phyloP scores from a whole-genome alignment of 2,888 invertebrate genomes.

The Glaucopsyche alexis region DNA sequence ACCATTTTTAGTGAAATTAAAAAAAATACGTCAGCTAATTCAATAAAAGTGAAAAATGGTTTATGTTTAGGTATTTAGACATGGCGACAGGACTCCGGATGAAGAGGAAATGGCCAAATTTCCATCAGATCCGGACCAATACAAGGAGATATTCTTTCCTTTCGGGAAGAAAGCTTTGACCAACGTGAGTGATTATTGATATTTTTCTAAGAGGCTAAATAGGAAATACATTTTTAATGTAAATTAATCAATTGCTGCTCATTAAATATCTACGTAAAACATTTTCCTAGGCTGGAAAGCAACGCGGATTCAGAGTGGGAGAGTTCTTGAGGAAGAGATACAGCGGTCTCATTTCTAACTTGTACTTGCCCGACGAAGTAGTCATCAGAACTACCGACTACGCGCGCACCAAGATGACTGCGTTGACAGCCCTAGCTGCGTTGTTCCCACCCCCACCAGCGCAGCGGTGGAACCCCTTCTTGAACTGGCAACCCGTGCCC shows the following conservation, averaged over 20 bases:
- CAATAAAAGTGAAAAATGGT: background rate
- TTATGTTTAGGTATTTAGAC: constrained; percentile 81
- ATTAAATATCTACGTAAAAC: background rate
- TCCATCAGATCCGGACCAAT: constrained; percentile 67
- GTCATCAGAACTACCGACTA: constrained; percentile 82
- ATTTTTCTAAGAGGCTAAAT: background rate
- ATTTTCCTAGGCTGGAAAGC: constrained; percentile 74
- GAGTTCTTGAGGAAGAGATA: constrained; percentile 69
- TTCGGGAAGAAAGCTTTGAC: constrained; percentile 84
- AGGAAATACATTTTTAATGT: background rate
- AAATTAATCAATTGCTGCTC: background rate
- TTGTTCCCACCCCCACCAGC: constrained; percentile 81
- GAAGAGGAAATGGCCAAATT: constrained; percentile 72
- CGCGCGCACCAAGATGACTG: constrained; percentile 88
- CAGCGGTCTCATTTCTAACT: constrained; percentile 61
- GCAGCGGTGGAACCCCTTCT: constrained; percentile 78
- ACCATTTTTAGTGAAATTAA: background rate
- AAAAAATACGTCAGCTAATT: background rate
- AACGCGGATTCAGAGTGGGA: constrained; percentile 72
- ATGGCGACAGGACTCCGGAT: constrained; percentile 86
- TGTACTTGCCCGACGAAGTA: constrained; percentile 74
- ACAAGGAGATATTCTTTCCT: constrained; percentile 73
- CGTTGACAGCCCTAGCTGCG: constrained; percentile 83
- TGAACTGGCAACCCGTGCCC: constrained; percentile 86
- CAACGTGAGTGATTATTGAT: constrained; percentile 68